Base-by-base conservation (phyloP, 2,888 invertebrate species). In the Leptinotarsa tumamoca region DNA sequence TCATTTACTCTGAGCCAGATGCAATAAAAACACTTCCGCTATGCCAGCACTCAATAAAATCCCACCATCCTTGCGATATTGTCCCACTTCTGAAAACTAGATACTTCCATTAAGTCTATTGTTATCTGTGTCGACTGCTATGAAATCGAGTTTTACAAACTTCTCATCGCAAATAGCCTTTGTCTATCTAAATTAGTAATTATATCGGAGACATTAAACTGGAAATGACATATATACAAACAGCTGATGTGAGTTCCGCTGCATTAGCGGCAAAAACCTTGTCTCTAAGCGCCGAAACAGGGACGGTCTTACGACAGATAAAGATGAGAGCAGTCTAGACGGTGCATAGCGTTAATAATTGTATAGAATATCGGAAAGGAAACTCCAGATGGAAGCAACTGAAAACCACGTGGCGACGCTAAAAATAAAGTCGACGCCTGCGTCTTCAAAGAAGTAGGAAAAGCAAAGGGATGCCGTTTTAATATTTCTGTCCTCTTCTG, bases 371-470 rank as follows among this genome's bases (percentile, higher is more conserved):
- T 72, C 75, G 68, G 69, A 76, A 77, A 77, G 79, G 77, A 78
- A 79, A 68, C 74, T 76, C 75, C 79, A 74, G 74, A 74, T 75
- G 73, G 61, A 72, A 63, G 71, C 72, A 71, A 74, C 75, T 75
- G 69, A 70, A 75, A 75, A 79, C 75, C 79, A 77, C 73, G 73
- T 79, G 76, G 74, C 74, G 78, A 72, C 72, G 76, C 74, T 70
- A 66, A 73, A 78, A 78, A 78, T 78, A 76, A 67, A 72, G 56
- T 70, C 77, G 72, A 67, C 72, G 74, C 67, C 43, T 63, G n/a
- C 58, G n/a, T 50, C 15, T 10, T 33, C 52, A 69, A 74, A 69
- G 58, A 73, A 68, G 67, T 73, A 58, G 73, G 56, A 68, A 18
- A 21, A 10, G 17, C 17, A 18, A 58, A 21, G 58, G 49, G 17